A percentile compares a stretch with the other conserved stretches of the same genome.
These are phyloP conservation scores for Amphipyra tragopoginis DNA, from an alignment of 2,888 invertebrate genomes.

Conservation along the genomic window DNA sequence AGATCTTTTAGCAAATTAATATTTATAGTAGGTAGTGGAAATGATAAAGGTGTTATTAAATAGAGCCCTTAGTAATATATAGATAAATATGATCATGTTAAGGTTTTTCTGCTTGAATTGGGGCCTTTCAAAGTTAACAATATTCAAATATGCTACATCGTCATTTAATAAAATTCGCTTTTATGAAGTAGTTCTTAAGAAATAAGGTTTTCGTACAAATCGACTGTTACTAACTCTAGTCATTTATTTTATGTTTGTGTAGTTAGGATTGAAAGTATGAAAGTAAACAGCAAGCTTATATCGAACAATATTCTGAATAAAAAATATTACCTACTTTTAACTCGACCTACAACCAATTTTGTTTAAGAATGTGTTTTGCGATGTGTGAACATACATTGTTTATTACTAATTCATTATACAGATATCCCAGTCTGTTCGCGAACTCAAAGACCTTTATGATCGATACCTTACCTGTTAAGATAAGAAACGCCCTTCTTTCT, in stretches of 20 bases:
- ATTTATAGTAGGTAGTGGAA: conserved; percentile 34
- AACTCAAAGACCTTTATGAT: not conserved
- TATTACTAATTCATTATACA: too few relatives aligned
- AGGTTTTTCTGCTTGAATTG: conserved; percentile 60
- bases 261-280: conserved; percentile 28
- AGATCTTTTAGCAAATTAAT: conserved; percentile 33
- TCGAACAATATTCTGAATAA: conserved; percentile 4
- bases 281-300: conserved; percentile 10
- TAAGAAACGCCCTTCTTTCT: too few relatives aligned
- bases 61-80: conserved; percentile 47
- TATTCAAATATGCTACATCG: conserved; percentile 42
- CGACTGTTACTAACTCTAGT: conserved; percentile 56
- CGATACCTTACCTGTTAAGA: too few relatives aligned
- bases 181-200: conserved; percentile 26
- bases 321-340: not conserved
- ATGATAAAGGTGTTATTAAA: conserved; percentile 22
- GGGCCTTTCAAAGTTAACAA: conserved; percentile 60
- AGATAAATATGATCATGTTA: conserved; percentile 32
- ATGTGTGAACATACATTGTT: conserved; percentile 14
- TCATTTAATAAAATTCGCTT: conserved; percentile 42
- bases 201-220: conserved; percentile 41
- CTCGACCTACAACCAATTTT: too few relatives aligned
- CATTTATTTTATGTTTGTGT: conserved; percentile 32
- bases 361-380: too few relatives aligned
- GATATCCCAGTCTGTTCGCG: not conserved